Evolutionary conservation across 2,113 vertebrate genomes (phyloP), one percentile per base, ranked within the genome.

Genomic region (Lamprotornis superbus): DNA sequence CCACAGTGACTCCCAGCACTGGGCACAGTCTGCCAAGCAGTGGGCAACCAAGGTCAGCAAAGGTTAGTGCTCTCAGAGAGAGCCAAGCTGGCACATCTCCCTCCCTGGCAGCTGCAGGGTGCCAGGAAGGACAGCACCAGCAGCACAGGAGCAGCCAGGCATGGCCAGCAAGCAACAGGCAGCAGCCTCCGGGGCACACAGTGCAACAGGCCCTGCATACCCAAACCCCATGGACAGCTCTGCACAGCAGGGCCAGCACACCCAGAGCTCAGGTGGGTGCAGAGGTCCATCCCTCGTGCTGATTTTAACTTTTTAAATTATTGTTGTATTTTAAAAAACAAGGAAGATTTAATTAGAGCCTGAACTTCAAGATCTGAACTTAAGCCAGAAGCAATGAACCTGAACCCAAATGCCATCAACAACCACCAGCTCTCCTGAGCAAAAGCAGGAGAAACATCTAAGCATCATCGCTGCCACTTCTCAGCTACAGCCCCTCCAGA

Each of bases 381-480:
- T 49, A 61, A 89, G 50, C 17, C 12, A 85, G 57, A 79, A 56
- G 30, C 14, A 33, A 49, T 0, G 1, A 91, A 60, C 4, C 19
- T 25, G 23, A 77, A 53, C 22, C 16, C 40, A 82, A 37, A 60
- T 0, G 0, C 5, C 1, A 0, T 9, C n/a, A 61, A 42, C 22
- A 53, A 42, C 28, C 46, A 35, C 33, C 67, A 82, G 21, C 42
- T 27, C 53, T 42, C 42, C 42, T 15, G 55, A n/a, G 61, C 14
- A 40, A 84, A 63, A 64, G 56, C 30, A 35, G 56, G 33, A 86
- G 47, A 49, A 90, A 60, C 57, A 64, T 17, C 23, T 6, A 40
- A 93, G 35, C 30, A 69, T 11, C 49, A 10, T 11, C 0, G 0
- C 57, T 19, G 25, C 53, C 1, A 4, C 40, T 63, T 31, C 35